Evolutionary conservation across 2,797 vertebrate species (phyloP).

Genomic region (Mus minutoides): DNA sequence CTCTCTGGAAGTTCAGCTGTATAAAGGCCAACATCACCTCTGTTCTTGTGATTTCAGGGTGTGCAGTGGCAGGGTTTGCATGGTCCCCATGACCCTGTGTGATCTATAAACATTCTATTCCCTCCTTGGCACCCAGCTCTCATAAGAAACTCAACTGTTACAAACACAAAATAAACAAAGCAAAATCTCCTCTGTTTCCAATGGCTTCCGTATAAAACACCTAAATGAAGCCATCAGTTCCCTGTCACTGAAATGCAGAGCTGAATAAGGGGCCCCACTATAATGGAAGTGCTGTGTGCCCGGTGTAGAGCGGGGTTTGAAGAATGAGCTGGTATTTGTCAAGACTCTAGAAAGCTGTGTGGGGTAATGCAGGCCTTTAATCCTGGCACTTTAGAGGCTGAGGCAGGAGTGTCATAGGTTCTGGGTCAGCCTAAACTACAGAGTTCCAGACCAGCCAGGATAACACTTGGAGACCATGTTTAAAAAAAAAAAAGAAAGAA

Average conservation of each 20-base stretch:
- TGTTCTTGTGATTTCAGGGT: no score
- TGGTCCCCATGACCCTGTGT: rapidly evolving
- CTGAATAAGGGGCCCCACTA: not conserved
- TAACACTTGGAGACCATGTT: not conserved
- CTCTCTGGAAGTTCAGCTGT: no score
- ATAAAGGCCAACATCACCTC: not conserved
- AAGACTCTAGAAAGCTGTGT: not conserved
- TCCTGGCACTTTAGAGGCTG: not conserved
- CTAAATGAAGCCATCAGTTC: no score
- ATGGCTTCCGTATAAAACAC: not conserved
- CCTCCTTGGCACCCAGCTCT: not conserved
- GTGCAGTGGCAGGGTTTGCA: not conserved
- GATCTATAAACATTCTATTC: rapidly evolving
- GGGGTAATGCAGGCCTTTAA: not conserved
- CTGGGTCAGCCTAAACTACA: not conserved
- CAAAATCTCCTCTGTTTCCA: not conserved
- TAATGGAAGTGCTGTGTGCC: not conserved
- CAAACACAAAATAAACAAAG: not conserved
- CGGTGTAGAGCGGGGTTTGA: no score
- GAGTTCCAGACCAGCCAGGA: not conserved
- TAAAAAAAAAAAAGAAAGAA: not conserved
- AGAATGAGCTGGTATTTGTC: no score
- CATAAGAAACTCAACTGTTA: not conserved
- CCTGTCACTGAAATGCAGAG: not conserved
- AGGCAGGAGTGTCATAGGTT: not conserved